phyloP scores from a whole-genome alignment of 2,888 invertebrate genomes.

The Leptopilina myrica region DNA sequence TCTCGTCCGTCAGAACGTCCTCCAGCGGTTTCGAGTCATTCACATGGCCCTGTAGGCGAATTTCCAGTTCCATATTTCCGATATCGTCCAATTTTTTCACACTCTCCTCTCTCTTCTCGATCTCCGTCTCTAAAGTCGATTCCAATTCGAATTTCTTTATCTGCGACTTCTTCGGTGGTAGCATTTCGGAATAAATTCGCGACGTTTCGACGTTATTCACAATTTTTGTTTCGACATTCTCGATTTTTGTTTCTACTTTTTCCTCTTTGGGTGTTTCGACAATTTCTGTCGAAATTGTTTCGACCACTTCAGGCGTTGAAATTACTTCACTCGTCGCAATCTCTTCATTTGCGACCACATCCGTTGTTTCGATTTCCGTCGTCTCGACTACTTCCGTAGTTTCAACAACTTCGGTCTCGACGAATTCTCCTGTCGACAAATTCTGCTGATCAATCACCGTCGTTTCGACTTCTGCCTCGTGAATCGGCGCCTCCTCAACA shows the following conservation, averaged over 20 bases:
- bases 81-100: constrained; percentile 18
- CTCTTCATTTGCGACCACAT: constrained; percentile 35
- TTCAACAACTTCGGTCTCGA: background rate
- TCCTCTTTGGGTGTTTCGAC: background rate
- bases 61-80: constrained; percentile 21
- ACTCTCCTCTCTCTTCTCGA: constrained; percentile 15
- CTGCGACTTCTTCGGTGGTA: constrained; percentile 73
- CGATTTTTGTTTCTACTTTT: background rate
- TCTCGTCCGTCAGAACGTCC: constrained; percentile 26
- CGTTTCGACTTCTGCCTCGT: background rate
- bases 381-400: background rate
- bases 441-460: constrained; percentile 26
- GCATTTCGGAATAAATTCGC: constrained; percentile 48
- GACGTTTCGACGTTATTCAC: background rate
- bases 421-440: background rate
- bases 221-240: background rate
- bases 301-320: constrained; percentile 7
- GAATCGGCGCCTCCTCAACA: background rate
- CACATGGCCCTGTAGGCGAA: background rate
- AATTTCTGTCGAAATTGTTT: constrained; percentile 32
- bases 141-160: constrained; percentile 74
- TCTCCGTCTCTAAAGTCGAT: constrained; percentile 56
- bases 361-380: constrained; percentile 9
- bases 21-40: constrained; percentile 18
- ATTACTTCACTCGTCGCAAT: background rate